Evolutionary conservation across 1,140 invertebrate genomes (phyloP).

Genomic region (Brachionus plicatilis): DNA sequence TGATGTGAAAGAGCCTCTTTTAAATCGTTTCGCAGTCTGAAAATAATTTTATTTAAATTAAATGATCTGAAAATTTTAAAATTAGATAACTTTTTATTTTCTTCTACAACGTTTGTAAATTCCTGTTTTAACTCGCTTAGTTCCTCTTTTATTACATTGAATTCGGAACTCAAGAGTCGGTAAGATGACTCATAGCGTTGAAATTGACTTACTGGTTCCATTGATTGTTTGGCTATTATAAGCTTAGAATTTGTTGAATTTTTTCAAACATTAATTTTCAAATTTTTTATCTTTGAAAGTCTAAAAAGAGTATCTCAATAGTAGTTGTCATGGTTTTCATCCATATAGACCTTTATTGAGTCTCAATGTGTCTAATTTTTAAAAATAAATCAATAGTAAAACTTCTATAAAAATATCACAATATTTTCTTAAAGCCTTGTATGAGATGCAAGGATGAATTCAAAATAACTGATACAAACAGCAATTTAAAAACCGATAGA

Average conservation of each 20-base stretch:
- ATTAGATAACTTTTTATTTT: constrained; percentile 24
- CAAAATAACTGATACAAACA: too few species aligned
- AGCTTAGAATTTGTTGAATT: neutral
- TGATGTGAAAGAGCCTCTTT: constrained; percentile 29
- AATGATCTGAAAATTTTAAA: neutral
- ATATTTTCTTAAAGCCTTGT: too few species aligned
- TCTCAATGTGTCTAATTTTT: neutral
- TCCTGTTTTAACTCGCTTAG: constrained; percentile 23
- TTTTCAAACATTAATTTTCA: neutral
- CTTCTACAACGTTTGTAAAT: constrained; percentile 16
- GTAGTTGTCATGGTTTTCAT: neutral
- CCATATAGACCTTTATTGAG: neutral
- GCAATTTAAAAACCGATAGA: too few species aligned
- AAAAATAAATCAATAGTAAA: neutral
- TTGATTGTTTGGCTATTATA: neutral
- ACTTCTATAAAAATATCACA: too few species aligned
- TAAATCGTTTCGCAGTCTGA: neutral
- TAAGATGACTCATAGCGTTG: constrained; percentile 26
- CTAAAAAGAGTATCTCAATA: neutral
- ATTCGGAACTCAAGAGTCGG: neutral
- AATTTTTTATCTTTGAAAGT: neutral
- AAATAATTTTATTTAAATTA: neutral
- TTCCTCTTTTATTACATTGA: constrained; percentile 15
- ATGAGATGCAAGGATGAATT: too few species aligned
- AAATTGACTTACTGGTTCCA: constrained; percentile 8